Base-by-base conservation (phyloP, 2,888 invertebrate species). In the Tenthredo notha region DNA sequence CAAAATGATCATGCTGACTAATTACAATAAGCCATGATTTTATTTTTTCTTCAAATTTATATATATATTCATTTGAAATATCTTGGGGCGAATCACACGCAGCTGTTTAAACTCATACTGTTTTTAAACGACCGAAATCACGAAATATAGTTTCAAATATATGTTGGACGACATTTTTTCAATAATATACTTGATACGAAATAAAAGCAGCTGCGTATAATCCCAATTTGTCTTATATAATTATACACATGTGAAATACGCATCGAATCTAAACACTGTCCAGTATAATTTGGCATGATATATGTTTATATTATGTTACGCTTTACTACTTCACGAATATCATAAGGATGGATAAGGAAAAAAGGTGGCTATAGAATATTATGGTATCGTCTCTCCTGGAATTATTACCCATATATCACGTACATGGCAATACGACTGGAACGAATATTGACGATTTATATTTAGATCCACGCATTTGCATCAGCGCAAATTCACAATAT, bases 201-300 rank as follows among this genome's bases (percentile, higher is more conserved):
- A 67, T 67, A 67, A 67, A 15, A 77, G 29, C 47, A n/a, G 18
- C 47, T 10, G 77, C 33, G 18, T 54, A 33, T 9, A 33, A 77
- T 54, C 47, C 12, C 1, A 21, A 72, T 72, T 43, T 74, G 70
- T 12, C 18, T 67, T 67, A 18, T 61, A 29, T 29, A 21, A 40
- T 47, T 12, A 10, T 43, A 75, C 7, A 75, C 47, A 75, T 29
- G 54, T 77, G 54, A 77, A 77, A 50, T 54, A 77, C 54, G 50
- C 77, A 77, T 77, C 77, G 50, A 77, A 77, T 77, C 12, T n/a
- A 77, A 77, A 33, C 15, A 77, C n/a, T 47, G 43, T 77, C 54
- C 50, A 9, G 7, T 77, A 77, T 50, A 77, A 33, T 77, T 77
- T 54, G 54, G 54, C n/a, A 77, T 33, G n/a, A 50, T n/a, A 54